A percentile compares a stretch with the other conserved stretches of the same genome.
Conservation (phyloP, 2,888 invertebrate species). For the Microdon myrmicae region DNA sequence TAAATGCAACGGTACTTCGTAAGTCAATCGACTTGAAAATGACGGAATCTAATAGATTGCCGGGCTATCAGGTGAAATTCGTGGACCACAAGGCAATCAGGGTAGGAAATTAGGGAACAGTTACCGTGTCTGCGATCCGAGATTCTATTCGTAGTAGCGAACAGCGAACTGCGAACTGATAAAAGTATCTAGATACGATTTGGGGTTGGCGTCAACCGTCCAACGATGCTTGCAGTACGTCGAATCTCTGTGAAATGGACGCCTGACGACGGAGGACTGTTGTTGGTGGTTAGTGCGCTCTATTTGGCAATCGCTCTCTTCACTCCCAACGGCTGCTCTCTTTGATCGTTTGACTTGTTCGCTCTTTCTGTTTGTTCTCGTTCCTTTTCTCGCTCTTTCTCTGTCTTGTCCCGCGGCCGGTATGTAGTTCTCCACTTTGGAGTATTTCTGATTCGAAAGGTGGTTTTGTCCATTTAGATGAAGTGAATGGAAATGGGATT, state of each 20-base stretch:
- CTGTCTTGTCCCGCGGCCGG: background rate
- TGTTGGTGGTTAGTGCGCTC: conserved; percentile 43
- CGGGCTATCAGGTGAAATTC: no score
- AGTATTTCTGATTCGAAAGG: conserved; percentile 34
- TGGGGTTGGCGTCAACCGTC: conserved; percentile 20
- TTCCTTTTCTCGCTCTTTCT: conserved; percentile 7
- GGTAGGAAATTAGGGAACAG: no score
- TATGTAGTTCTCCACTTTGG: background rate
- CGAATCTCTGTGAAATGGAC: conserved; percentile 50
- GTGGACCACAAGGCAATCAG: no score
- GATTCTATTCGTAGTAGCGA: no score
- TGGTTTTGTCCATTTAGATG: conserved; percentile 19
- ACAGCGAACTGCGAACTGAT: conserved; percentile 36
- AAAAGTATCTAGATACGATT: conserved; percentile 34
- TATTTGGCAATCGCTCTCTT: conserved; percentile 1
- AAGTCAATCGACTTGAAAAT: no score
- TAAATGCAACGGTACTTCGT: no score
- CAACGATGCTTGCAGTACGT: conserved; percentile 43
- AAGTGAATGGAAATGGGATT: conserved; percentile 44
- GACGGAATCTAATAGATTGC: no score
- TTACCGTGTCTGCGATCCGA: no score
- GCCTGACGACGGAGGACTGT: no score
- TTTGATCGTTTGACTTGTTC: no score
- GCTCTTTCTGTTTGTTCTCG: conserved; percentile 24
- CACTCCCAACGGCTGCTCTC: conserved; percentile 15